Evolutionary conservation across 1,140 invertebrate species (phyloP), one percentile per base, ranked within the genome.

Genomic region (Cydia strobilella): DNA sequence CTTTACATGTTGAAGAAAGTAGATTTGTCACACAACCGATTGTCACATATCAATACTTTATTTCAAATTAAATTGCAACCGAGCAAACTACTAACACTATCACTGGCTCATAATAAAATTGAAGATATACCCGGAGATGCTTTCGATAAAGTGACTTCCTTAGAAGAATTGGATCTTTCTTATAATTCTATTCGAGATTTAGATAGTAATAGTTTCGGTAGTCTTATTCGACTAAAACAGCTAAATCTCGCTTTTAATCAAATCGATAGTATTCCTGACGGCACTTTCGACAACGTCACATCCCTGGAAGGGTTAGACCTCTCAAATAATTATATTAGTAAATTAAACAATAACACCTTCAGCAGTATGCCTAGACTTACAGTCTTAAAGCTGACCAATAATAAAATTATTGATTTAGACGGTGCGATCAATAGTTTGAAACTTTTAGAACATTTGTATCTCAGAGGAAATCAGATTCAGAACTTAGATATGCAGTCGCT

Each of bases 131-230:
- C 87, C 12, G 80, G 75, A 2, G 76, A 85, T 73, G 82, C 84
- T 3, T 91, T 91, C 69, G 80, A 76, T 51, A 84, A 88, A 48
- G 77, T 91, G 0, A 80, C 80, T 0, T 86, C 83, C 12, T 78
- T 92, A 7, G 69, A 78, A 15, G 88, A 89, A 76, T 81, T 92
- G 4, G 90, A 92, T 77, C 81, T 92, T 1, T 91, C 89, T 1
- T 35, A 87, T 75, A 91, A 92, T 77, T 48, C 35, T 4, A 89
- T 92, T 51, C 77, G 75, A 3, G 80, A 88, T 73, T 54, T 59
- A n/a, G 54, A 59, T n/a, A 59, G 54, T 59, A 10, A 23, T 23
- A 59, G 20, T n/a, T 59, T 59, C 20, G n/a, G 54, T 23, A 59
- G n/a, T 59, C 54, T 59, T 23, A 23, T 20, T 20, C 54, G 20